These are phyloP conservation scores for Perognathus longimembris DNA, from an alignment of 2,113 vertebrate genomes.

Conservation along the genomic window DNA sequence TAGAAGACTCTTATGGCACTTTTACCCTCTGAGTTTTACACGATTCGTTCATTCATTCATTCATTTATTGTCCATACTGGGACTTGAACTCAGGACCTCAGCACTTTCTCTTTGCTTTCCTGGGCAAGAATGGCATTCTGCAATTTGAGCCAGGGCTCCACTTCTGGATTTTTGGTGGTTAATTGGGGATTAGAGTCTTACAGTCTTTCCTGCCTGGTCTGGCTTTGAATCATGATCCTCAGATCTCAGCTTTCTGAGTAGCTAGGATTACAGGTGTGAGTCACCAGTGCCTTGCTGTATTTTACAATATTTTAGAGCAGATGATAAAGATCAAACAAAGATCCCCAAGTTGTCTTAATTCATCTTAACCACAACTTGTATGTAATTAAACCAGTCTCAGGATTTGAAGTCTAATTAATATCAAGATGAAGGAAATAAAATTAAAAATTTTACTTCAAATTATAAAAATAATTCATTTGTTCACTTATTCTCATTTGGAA, in stretches of 20 bases:
- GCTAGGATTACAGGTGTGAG: too few relatives aligned
- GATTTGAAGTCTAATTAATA: neutral
- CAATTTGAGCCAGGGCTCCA: too few relatives aligned
- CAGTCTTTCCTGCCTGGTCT: too few relatives aligned
- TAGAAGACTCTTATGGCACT: neutral
- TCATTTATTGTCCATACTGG: too few relatives aligned
- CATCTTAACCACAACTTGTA: neutral
- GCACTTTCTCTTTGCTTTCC: too few relatives aligned
- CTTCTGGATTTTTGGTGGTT: too few relatives aligned
- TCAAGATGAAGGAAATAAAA: slow-evolving; percentile 18
- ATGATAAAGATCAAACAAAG: neutral
- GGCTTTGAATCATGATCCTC: too few relatives aligned
- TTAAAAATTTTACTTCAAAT: neutral
- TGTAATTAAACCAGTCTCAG: neutral
- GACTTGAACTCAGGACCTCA: too few relatives aligned
- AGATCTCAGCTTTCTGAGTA: too few relatives aligned
- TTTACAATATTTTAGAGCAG: neutral
- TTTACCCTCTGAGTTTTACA: neutral
- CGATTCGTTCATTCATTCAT: too few relatives aligned
- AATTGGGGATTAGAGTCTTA: too few relatives aligned
- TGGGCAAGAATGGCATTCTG: too few relatives aligned
- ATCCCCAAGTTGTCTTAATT: neutral
- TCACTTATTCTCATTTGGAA: neutral
- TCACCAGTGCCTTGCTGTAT: neutral
- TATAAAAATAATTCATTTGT: neutral